These are phyloP conservation scores for Orycteropus afer DNA, from an alignment of 2,113 vertebrate species.

Conservation along the genomic window DNA sequence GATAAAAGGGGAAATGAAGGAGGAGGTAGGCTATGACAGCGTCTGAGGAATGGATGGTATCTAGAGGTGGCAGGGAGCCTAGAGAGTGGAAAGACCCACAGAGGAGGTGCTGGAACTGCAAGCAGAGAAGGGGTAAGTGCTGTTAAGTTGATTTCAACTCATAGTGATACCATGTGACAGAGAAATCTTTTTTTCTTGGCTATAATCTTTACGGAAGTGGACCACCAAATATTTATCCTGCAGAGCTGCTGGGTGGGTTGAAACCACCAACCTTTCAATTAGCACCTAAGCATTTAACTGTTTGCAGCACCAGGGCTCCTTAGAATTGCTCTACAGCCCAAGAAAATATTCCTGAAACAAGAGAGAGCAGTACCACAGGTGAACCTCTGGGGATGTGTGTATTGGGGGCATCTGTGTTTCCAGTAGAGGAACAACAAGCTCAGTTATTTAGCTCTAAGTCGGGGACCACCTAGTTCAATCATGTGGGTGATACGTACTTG, in stretches of 20 bases:
- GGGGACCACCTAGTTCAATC: background rate
- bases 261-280: background rate
- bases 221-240: too few species aligned
- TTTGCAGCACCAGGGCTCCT: background rate
- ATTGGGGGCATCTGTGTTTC: background rate
- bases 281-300: background rate
- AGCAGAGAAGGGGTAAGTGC: background rate
- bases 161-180: too few species aligned
- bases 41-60: background rate
- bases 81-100: background rate
- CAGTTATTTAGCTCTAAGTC: background rate
- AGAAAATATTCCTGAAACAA: background rate
- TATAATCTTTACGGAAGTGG: background rate
- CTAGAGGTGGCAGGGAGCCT: background rate
- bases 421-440: background rate
- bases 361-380: background rate
- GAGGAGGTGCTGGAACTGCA: background rate
- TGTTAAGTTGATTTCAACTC: too few species aligned
- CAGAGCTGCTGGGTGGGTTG: background rate
- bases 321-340: background rate
- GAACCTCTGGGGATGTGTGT: rapidly evolving
- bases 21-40: rapidly evolving
- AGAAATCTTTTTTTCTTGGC: background rate
- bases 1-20: background rate
- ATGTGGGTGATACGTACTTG: background rate